Conservation (phyloP, 1,140 invertebrate species). For the Euschistus heros region DNA sequence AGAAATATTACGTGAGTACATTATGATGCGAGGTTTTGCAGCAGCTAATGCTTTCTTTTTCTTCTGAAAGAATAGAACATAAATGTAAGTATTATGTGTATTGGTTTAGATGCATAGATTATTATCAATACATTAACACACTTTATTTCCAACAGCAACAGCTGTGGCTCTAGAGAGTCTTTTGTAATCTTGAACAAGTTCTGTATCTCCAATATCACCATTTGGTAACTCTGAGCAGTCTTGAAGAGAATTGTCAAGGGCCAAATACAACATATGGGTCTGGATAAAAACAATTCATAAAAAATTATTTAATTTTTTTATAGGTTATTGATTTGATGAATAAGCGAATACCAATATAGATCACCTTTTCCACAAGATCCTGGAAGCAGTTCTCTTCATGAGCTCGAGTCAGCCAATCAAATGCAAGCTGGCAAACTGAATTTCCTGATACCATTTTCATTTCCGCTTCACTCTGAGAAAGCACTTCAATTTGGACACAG, state of each 20-base stretch:
- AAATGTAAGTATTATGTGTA: background rate
- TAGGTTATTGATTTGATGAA: background rate
- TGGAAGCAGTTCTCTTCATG: constrained; percentile 18
- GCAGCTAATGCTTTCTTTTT: constrained; percentile 38
- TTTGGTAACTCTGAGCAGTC: constrained; percentile 64
- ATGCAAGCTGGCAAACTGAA: constrained; percentile 51
- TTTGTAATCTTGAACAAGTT: constrained; percentile 73
- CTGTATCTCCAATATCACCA: constrained; percentile 54
- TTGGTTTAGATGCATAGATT: no score
- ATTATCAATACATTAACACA: constrained; percentile 1
- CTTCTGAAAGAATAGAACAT: constrained; percentile 30
- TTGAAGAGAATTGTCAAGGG: constrained; percentile 61
- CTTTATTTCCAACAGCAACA: constrained; percentile 33
- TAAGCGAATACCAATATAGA: background rate
- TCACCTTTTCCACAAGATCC: constrained; percentile 21
- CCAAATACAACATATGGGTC: constrained; percentile 67
- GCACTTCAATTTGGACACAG: constrained; percentile 52
- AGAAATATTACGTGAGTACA: constrained; percentile 47
- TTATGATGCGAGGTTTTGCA: constrained; percentile 50
- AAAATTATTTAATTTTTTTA: background rate
- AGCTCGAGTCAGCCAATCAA: constrained; percentile 49
- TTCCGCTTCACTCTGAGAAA: constrained; percentile 51
- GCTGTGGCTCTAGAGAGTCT: constrained; percentile 44
- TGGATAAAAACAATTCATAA: constrained; percentile 34
- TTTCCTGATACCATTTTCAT: constrained; percentile 45